Evolutionary conservation across 2,113 vertebrate species (phyloP), one percentile per base, ranked within the genome.

Genomic region (Picathartes gymnocephalus): DNA sequence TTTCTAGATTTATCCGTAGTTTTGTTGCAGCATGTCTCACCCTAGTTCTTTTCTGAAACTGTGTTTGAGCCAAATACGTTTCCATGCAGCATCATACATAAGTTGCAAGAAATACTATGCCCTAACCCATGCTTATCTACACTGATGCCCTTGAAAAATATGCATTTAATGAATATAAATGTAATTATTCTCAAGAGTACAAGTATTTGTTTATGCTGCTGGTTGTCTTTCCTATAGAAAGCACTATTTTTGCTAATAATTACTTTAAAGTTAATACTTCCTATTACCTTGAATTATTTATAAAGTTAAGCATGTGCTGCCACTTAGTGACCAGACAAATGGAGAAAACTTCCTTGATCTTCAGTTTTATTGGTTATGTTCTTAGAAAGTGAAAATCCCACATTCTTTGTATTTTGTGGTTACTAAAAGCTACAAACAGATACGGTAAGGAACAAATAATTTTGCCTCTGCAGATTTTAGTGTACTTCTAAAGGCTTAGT

Each of bases 251-350:
- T 96, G 60, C 88, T 96, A 84, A 78, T 97, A 97, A 96, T 97
- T 97, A 96, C 77, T 96, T 97, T 96, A 84, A 95, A 97, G 94
- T 97, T 98, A 97, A 96, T 97, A 97, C 92, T 97, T 97, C 68
- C 86, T 90, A 97, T 97, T 98, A 95, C 66, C 81, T 91, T 98
- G 94, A 97, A 98, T 98, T 95, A 98, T 98, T 98, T 97, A 98
- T 98, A 93, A 96, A 97, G 95, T 92, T 90, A 97, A 96, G 72
- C 83, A 61, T 95, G 71, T 95, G 82, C 94, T 96, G 89, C 88
- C 81, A 96, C 93, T 95, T 95, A 89, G 78, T 96, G 96, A 96
- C 93, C 93, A 96, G 96, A 96, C n/a, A 95, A 97, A 96, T 86
- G 76, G 88, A 94, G 92, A 97, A 96, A 92, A 95, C 70, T 82